These are phyloP conservation scores for Thaleichthys pacificus DNA, from an alignment of 2,797 vertebrate species.

Conservation along the genomic window DNA sequence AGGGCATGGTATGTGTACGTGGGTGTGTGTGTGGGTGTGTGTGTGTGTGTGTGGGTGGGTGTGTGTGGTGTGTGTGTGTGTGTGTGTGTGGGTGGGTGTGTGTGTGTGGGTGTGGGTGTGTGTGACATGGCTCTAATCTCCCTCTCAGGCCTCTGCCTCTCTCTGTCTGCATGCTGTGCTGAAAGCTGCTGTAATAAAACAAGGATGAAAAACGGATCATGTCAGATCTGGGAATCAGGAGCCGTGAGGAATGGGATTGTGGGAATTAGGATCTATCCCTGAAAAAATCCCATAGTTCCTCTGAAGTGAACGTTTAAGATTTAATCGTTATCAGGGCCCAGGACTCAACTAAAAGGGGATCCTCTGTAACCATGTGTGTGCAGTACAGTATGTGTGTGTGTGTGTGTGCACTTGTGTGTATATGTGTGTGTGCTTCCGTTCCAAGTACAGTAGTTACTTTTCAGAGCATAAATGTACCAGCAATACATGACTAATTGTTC, in stretches of 20 bases:
- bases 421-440: not conserved
- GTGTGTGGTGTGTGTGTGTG: too few relatives aligned
- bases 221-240: slow-evolving; percentile 42
- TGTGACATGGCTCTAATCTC: not conserved
- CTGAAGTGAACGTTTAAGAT: slow-evolving; percentile 36
- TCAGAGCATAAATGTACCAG: too few relatives aligned
- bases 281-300: slow-evolving; percentile 43
- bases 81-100: not conserved
- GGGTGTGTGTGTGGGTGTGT: too few relatives aligned
- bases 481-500: not conserved
- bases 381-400: too few relatives aligned
- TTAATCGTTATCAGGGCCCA: slow-evolving; percentile 28
- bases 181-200: slow-evolving; percentile 49
- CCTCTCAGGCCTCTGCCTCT: not conserved
- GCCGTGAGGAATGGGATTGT: slow-evolving; percentile 20
- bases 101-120: not conserved
- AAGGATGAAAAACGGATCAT: slow-evolving; percentile 44
- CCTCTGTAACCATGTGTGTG: not conserved
- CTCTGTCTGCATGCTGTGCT: not conserved
- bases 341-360: not conserved
- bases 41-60: too few relatives aligned
- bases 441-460: not conserved
- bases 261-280: slow-evolving; percentile 37
- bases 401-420: not conserved
- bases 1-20: not conserved